phyloP scores from a whole-genome alignment of 2,113 vertebrate species.

The Pseudorectes ferrugineus region DNA sequence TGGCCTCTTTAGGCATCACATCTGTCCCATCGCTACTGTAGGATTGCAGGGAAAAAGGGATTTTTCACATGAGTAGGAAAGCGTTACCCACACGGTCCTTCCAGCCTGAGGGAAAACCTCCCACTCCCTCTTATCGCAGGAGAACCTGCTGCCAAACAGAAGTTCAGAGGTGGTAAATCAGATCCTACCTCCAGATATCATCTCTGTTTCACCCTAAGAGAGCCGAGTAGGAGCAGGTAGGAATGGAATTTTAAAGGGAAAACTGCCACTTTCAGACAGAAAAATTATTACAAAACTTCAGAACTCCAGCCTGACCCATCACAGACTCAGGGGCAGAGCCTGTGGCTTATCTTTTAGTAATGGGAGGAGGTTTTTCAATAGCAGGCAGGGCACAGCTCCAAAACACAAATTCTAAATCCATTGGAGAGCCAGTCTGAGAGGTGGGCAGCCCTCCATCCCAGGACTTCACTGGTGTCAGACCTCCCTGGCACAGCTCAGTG shows the following conservation, averaged over 20 bases:
- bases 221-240: rapidly evolving
- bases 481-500: not conserved
- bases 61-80: not conserved
- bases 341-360: not conserved
- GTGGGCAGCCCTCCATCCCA: not conserved
- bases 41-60: not conserved
- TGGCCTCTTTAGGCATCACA: not conserved
- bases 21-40: rapidly evolving
- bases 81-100: not conserved
- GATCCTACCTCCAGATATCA: not conserved
- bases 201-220: not conserved
- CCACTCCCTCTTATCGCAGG: not conserved
- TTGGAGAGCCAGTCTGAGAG: not conserved
- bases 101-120: not conserved
- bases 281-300: not conserved
- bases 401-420: not conserved
- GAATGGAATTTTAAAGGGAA: not conserved
- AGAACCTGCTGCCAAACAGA: not conserved
- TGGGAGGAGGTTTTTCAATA: not conserved
- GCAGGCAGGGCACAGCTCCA: not conserved
- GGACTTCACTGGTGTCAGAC: not conserved
- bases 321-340: not conserved
- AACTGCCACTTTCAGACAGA: not conserved
- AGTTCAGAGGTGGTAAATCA: not conserved
- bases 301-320: not conserved